These are phyloP conservation scores for Laothoe populi DNA, from an alignment of 2,888 invertebrate species.

Conservation along the genomic window DNA sequence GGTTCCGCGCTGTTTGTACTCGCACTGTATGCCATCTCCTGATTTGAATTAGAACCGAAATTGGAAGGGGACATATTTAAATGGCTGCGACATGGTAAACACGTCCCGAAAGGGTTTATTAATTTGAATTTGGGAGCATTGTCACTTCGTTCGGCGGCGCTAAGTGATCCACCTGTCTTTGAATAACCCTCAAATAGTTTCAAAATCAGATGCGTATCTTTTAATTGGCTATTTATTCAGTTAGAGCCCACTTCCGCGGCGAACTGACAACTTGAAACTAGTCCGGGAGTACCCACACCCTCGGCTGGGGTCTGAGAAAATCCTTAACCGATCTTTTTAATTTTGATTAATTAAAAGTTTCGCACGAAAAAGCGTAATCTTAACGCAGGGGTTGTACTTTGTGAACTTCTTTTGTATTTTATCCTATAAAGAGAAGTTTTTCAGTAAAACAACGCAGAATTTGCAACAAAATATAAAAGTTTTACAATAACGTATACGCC, in stretches of 20 bases:
- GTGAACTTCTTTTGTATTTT: slow-evolving; percentile 80
- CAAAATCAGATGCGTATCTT: slow-evolving; percentile 24
- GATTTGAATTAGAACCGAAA: slow-evolving; percentile 56
- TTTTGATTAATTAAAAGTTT: slow-evolving; percentile 83
- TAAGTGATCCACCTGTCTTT: slow-evolving; percentile 21
- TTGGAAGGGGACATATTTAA: slow-evolving; percentile 57
- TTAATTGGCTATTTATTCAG: slow-evolving; percentile 24
- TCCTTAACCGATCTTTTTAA: slow-evolving; percentile 61
- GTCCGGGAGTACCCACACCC: slow-evolving; percentile 4
- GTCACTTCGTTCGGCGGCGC: slow-evolving; percentile 24
- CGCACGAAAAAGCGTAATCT: slow-evolving; percentile 70
- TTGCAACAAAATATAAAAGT: slow-evolving; percentile 82
- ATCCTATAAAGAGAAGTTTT: slow-evolving; percentile 78
- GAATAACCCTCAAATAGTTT: slow-evolving; percentile 20
- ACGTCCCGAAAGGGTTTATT: slow-evolving; percentile 45
- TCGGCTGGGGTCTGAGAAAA: slow-evolving; percentile 35
- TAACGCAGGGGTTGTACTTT: slow-evolving; percentile 75
- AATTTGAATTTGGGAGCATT: slow-evolving; percentile 41
- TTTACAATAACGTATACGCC: slow-evolving; percentile 81
- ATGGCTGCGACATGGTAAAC: slow-evolving; percentile 52
- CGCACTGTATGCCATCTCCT: slow-evolving; percentile 44
- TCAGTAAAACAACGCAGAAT: slow-evolving; percentile 80
- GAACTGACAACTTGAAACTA: slow-evolving; percentile 16
- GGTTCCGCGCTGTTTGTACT: slow-evolving; percentile 55
- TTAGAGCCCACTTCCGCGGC: slow-evolving; percentile 21